These are phyloP conservation scores for Drosophila maculinotata DNA, from an alignment of 2,888 invertebrate species.

Conservation along the genomic window DNA sequence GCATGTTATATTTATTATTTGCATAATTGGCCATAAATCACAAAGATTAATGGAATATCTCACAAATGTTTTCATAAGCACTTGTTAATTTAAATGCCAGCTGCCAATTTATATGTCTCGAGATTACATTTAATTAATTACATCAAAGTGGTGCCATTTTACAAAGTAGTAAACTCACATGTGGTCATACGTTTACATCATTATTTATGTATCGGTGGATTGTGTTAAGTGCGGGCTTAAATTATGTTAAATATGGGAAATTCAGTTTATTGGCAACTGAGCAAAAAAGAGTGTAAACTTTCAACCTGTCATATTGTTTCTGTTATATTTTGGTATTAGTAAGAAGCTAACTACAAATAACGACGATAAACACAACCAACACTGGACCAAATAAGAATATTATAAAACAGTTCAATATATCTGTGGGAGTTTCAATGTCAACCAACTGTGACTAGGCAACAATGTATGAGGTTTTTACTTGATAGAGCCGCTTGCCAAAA, in stretches of 20 bases:
- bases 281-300: too few relatives aligned
- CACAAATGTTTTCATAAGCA: constrained; percentile 48
- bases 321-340: too few relatives aligned
- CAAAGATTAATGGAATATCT: constrained; percentile 61
- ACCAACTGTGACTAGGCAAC: neutral
- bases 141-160: constrained; percentile 55
- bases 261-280: neutral
- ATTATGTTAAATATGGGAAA: constrained; percentile 2
- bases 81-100: constrained; percentile 52
- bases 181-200: neutral
- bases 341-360: too few relatives aligned
- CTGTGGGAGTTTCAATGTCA: constrained; percentile 40
- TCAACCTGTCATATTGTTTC: too few relatives aligned
- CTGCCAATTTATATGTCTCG: constrained; percentile 25
- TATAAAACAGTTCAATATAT: constrained; percentile 1
- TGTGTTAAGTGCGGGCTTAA: neutral
- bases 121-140: constrained; percentile 56
- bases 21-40: constrained; percentile 62
- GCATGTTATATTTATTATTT: too few relatives aligned
- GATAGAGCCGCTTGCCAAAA: constrained; percentile 37
- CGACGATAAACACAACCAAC: too few relatives aligned
- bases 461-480: constrained; percentile 7
- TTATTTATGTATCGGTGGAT: neutral
- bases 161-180: too few relatives aligned
- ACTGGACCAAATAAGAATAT: too few relatives aligned